Percentiles rank a stretch among this genome's conserved stretches.
Conservation (phyloP, 2,888 invertebrate genomes). For the Caenorhabditis sulstoni region DNA sequence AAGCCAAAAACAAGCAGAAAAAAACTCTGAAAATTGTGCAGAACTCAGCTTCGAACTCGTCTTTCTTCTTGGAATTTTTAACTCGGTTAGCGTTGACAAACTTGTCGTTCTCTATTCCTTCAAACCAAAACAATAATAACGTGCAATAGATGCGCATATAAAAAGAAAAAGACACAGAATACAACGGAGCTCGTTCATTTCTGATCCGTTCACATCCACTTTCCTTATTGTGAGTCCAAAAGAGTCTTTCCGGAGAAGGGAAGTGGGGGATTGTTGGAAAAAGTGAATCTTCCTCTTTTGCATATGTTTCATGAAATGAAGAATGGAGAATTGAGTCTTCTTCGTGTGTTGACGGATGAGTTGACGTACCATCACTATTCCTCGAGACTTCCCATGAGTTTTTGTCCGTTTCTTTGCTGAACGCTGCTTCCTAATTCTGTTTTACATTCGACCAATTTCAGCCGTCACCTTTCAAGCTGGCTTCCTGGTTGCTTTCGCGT, state of each 20-base stretch:
- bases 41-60: slow-evolving; percentile 19
- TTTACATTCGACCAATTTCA: slow-evolving; percentile 16
- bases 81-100: slow-evolving; percentile 40
- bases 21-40: slow-evolving; percentile 3
- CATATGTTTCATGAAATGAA: slow-evolving; percentile 56
- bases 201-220: slow-evolving; percentile 32
- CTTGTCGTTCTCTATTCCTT: slow-evolving; percentile 16
- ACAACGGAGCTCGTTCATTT: slow-evolving; percentile 15
- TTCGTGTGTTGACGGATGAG: slow-evolving; percentile 55
- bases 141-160: slow-evolving; percentile 35
- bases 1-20: background rate
- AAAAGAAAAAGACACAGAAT: slow-evolving; percentile 26
- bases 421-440: slow-evolving; percentile 12
- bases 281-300: slow-evolving; percentile 37
- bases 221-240: slow-evolving; percentile 20
- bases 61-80: slow-evolving; percentile 36
- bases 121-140: slow-evolving; percentile 52
- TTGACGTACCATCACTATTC: slow-evolving; percentile 52
- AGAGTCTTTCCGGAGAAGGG: too few relatives aligned
- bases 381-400: slow-evolving; percentile 13
- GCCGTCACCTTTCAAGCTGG: slow-evolving; percentile 61
- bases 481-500: slow-evolving; percentile 73
- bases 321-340: slow-evolving; percentile 46
- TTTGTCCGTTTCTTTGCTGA: slow-evolving; percentile 13
- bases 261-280: slow-evolving; percentile 19